Base-by-base conservation (phyloP, 2,888 invertebrate species). In the Diaphora mendica region DNA sequence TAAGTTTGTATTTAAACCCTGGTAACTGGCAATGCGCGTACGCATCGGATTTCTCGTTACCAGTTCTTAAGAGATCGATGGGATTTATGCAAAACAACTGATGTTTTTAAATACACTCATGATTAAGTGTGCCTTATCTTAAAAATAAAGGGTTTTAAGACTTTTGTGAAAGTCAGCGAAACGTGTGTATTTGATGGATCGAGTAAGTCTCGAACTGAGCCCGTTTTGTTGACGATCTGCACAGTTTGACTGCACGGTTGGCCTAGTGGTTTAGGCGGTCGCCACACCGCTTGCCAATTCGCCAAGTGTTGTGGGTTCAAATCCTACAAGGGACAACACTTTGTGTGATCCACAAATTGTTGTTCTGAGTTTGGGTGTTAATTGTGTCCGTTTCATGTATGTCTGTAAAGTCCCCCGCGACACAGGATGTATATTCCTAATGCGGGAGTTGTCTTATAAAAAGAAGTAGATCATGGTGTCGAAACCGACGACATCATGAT, bases 31-130 rank as follows among this genome's bases (percentile, higher is more conserved):
- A 72, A 76, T 69, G 73, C 20, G 59, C 62, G 33, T 48, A 30
- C 51, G 51, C 74, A 68, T 83, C 74, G 67, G 66, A 66, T 82
- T 80, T 75, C 78, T 77, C 70, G 77, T 72, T 76, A 75, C 76
- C 74, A 67, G 71, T 75, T 73, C 77, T 48, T 42, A 75, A 72
- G 71, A 76, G 76, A 65, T 73, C 23, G 33, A 81, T 75, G 74
- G 74, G 74, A 68, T 73, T 81, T 75, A 72, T 76, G 73, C 75
- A 64, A 71, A 77, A 71, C 20, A 44, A 68, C 71, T 55, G 71
- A 70, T 74, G 66, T 42, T 67, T 72, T 64, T 39, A 64, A 70
- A 64, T 26, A 11, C 35, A 13, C 3, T 26, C 39, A 13, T 59
- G 66, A 71, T 26, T 71, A 23, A 67, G n/a, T 42, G 3, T 30